Conservation (phyloP, 1,140 invertebrate genomes). For the Campoletis sonorensis region DNA sequence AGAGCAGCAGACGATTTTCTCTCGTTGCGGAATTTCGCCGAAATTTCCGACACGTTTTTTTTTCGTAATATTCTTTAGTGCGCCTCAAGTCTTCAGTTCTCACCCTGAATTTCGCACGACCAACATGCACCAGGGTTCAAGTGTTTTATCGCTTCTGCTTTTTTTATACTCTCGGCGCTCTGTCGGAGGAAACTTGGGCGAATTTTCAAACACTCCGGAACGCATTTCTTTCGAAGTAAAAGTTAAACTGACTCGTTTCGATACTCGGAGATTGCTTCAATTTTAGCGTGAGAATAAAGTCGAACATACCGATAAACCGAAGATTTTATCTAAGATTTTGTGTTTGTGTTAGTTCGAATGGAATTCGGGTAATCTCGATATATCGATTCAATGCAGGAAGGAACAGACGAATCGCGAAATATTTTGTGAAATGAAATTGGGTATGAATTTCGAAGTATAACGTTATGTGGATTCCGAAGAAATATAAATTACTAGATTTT, state of each 20-base stretch:
- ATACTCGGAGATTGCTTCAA: conserved; percentile 11
- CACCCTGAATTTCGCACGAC: conserved; percentile 13
- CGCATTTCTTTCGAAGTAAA: conserved; percentile 4
- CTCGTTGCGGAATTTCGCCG: conserved; percentile 19
- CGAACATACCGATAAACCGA: neutral
- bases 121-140: conserved; percentile 12
- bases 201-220: neutral
- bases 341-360: too few species aligned
- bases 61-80: neutral
- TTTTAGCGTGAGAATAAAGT: conserved; percentile 38
- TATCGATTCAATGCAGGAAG: too few species aligned
- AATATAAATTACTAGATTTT: too few species aligned
- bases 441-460: too few species aligned
- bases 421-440: too few species aligned
- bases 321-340: too few species aligned
- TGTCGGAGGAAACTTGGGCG: conserved; percentile 26
- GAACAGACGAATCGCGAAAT: too few species aligned
- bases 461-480: too few species aligned
- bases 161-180: neutral
- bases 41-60: neutral
- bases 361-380: too few species aligned
- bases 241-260: neutral
- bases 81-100: conserved; percentile 1
- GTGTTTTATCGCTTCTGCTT: conserved; percentile 31
- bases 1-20: conserved; percentile 11